phyloP scores from a whole-genome alignment of 2,888 invertebrate species.

The Torymus aiolomorphi region DNA sequence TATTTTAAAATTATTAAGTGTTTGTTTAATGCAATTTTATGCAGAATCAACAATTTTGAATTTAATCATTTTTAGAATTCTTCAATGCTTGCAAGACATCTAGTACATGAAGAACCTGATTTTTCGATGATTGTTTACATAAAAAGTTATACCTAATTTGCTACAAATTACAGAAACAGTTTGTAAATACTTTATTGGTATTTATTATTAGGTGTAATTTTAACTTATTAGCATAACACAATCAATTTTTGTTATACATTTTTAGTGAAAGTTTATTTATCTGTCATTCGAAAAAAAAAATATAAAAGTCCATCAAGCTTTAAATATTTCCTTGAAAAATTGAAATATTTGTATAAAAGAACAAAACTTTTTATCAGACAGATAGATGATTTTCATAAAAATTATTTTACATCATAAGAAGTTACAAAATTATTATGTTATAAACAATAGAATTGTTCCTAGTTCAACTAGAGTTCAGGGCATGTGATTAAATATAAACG shows the following conservation, averaged over 20 bases:
- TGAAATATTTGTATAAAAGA: background rate
- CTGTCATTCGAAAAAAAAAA: conserved; percentile 23
- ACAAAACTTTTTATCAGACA: conserved; percentile 15
- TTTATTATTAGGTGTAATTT: conserved; percentile 50
- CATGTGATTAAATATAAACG: conserved; percentile 27
- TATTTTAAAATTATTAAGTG: background rate
- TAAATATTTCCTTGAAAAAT: too few relatives aligned
- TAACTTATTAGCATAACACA: conserved; percentile 28
- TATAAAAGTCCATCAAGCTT: background rate
- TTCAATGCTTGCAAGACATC: conserved; percentile 31
- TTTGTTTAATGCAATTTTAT: background rate
- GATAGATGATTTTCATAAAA: conserved; percentile 25
- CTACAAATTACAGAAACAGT: conserved; percentile 22
- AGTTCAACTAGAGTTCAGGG: conserved; percentile 15
- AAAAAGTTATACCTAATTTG: conserved; percentile 39
- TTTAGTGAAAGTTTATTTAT: conserved; percentile 34
- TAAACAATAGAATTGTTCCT: conserved; percentile 21
- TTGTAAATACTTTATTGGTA: conserved; percentile 46
- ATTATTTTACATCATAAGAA: conserved; percentile 2
- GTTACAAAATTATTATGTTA: conserved; percentile 12
- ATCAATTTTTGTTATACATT: conserved; percentile 22
- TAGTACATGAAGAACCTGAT: conserved; percentile 15
- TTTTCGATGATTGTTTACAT: conserved; percentile 29
- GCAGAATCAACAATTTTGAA: background rate
- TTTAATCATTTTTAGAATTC: conserved; percentile 32